phyloP scores from a whole-genome alignment of 2,797 vertebrate species.

The Chrysocyon brachyurus region DNA sequence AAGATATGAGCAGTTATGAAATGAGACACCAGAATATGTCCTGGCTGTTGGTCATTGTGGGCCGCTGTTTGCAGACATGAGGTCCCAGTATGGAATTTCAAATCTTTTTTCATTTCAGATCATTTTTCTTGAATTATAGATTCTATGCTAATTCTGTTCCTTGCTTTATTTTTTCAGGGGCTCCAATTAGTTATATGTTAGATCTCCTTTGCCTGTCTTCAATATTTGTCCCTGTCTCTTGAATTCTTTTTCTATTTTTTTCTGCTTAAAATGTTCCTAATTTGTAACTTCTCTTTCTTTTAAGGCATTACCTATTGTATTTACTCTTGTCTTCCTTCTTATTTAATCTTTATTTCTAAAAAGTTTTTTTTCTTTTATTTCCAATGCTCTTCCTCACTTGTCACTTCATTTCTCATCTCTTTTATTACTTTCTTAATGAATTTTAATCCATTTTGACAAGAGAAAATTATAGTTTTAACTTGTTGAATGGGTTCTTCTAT shows the following conservation, averaged over 20 bases:
- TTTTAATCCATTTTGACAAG: background rate
- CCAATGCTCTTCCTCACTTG: background rate
- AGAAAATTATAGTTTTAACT: background rate
- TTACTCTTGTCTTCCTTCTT: background rate
- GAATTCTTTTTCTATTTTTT: background rate
- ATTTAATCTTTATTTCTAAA: background rate
- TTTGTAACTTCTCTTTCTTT: conserved; percentile 24
- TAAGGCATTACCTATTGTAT: background rate
- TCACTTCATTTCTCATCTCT: background rate
- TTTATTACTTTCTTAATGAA: background rate
- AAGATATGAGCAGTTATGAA: background rate
- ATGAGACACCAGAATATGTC: background rate
- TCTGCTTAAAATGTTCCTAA: background rate
- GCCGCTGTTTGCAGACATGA: background rate
- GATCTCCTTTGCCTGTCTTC: conserved; percentile 22
- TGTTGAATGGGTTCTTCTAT: background rate
- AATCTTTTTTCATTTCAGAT: background rate
- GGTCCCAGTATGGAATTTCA: background rate
- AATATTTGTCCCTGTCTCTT: background rate
- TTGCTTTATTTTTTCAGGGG: background rate
- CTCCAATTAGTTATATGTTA: conserved; percentile 27
- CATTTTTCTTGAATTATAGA: background rate
- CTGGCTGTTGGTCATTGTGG: background rate
- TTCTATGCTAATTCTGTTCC: background rate
- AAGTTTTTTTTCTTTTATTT: background rate